Evolutionary conservation across 2,888 invertebrate species (phyloP).

Genomic region (Drosophila kanekoi): DNA sequence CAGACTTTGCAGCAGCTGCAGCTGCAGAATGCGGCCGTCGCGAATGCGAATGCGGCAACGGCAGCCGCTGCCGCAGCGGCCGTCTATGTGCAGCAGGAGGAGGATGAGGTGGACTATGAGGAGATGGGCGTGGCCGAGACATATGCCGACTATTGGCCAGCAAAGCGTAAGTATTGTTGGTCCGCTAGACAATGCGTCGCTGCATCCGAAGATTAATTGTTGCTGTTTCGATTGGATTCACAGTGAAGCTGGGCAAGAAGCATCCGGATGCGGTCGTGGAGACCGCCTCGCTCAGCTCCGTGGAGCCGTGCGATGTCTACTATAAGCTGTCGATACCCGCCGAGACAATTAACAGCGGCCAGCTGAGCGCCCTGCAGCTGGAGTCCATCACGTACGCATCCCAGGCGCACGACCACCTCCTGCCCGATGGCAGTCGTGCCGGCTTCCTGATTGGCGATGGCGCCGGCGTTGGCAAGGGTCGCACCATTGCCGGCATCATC

Average conservation of each 20-base stretch:
- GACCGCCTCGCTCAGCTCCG: slow-evolving; percentile 98
- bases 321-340: slow-evolving; percentile 94
- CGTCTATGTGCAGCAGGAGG: slow-evolving; percentile 85
- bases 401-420: slow-evolving; percentile 96
- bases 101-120: slow-evolving; percentile 96
- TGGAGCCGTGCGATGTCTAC: slow-evolving; percentile 96
- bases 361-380: slow-evolving; percentile 97
- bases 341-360: slow-evolving; percentile 92
- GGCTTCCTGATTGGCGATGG: slow-evolving; percentile 99
- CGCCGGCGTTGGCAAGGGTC: slow-evolving; percentile 98
- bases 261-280: slow-evolving; percentile 99
- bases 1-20: slow-evolving; percentile 9
- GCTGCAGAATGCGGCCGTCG: slow-evolving; percentile 15
- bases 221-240: not conserved
- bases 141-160: slow-evolving; percentile 99
- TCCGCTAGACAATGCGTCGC: too few relatives aligned
- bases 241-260: slow-evolving; percentile 96
- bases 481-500: slow-evolving; percentile 99
- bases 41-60: slow-evolving; percentile 26
- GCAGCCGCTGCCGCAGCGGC: slow-evolving; percentile 35
- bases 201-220: not conserved
- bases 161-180: slow-evolving; percentile 90
- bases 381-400: slow-evolving; percentile 99
- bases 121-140: slow-evolving; percentile 99
- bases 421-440: slow-evolving; percentile 95